Conservation (phyloP, 2,797 vertebrate genomes). For the Notamacropus eugenii region DNA sequence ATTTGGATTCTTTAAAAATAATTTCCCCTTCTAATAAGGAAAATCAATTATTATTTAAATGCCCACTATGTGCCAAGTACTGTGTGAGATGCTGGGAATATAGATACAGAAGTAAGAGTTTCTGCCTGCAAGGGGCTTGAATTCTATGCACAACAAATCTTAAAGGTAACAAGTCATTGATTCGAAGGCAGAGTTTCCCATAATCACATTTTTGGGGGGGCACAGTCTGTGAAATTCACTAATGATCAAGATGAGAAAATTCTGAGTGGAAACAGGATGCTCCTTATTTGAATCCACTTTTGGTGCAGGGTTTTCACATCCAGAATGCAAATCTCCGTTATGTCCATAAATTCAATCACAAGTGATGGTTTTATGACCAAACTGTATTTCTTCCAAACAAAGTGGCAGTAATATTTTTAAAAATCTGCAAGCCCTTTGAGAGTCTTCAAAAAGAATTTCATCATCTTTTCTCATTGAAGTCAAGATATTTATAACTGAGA, state of each 20-base stretch:
- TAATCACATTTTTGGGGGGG: conserved; percentile 32
- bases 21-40: conserved; percentile 17
- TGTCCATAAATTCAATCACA: conserved; percentile 80
- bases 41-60: neutral
- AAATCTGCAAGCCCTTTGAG: conserved; percentile 83
- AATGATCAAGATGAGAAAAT: conserved; percentile 48
- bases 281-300: conserved; percentile 64
- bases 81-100: neutral
- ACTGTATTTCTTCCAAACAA: conserved; percentile 82
- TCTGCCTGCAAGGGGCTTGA: neutral
- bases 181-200: conserved; percentile 12
- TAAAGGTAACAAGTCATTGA: neutral
- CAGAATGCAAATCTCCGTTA: conserved; percentile 77
- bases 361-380: conserved; percentile 79
- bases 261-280: conserved; percentile 55
- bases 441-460: conserved; percentile 83
- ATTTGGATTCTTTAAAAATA: neutral
- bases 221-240: conserved; percentile 44
- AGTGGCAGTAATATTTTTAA: conserved; percentile 82
- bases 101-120: neutral
- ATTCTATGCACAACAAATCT: conserved; percentile 4
- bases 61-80: neutral
- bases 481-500: conserved; percentile 81
- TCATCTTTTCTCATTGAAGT: conserved; percentile 82
- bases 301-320: conserved; percentile 67